Conservation (phyloP, 2,113 vertebrate genomes). For the Cynopterus brachyotis region DNA sequence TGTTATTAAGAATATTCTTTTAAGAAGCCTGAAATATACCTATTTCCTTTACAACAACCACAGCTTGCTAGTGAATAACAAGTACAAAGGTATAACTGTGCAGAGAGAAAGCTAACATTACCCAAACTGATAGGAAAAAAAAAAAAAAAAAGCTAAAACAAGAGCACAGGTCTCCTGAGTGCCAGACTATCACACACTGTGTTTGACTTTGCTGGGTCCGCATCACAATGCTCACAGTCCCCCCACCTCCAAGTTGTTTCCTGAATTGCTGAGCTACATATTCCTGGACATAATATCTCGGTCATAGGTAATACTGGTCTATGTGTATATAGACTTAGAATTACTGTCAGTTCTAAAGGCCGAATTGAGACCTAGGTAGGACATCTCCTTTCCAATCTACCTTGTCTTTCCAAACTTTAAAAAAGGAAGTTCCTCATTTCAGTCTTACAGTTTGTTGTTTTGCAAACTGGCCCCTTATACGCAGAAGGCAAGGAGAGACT, state of each 20-base stretch:
- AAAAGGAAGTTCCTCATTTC: background rate
- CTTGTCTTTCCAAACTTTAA: background rate
- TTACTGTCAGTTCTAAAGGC: constrained; percentile 8
- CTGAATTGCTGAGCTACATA: background rate
- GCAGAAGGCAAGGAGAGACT: background rate
- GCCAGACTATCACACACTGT: background rate
- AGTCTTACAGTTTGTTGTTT: background rate
- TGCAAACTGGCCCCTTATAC: background rate
- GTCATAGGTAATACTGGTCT: background rate
- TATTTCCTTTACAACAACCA: background rate
- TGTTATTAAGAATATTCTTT: background rate
- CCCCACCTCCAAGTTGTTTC: background rate
- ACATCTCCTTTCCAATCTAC: background rate
- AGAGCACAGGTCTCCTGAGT: background rate
- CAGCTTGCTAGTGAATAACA: background rate
- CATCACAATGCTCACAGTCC: background rate
- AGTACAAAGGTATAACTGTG: background rate
- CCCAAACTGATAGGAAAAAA: constrained; percentile 1
- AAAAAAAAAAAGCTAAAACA: background rate
- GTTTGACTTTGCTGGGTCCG: background rate
- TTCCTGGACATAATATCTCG: background rate
- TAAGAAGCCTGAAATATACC: background rate
- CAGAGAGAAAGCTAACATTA: background rate
- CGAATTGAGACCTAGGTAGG: background rate
- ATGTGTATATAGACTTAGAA: background rate